Base-by-base conservation (phyloP, 2,797 vertebrate species). In the Xiphorhynchus erythropygius region DNA sequence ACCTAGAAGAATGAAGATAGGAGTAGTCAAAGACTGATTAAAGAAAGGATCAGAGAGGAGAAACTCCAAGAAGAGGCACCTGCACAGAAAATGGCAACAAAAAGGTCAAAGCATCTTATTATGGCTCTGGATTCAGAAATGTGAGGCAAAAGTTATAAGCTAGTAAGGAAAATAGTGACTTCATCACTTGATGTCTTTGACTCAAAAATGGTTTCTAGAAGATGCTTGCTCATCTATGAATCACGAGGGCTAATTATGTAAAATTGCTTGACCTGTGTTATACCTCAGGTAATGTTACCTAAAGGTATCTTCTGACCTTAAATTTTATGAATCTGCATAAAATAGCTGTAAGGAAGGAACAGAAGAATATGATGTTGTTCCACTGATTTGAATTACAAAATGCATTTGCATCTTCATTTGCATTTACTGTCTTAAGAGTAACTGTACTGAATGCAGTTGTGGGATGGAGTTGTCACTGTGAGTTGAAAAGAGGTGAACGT, bases 281-380 rank as follows among this genome's bases (percentile, higher is more conserved):
- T 59, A 90, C 70, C 52, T 90, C 67, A 76, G 32, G 74, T 88
- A 94, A 63, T 88, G 84, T 93, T 83, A 94, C 90, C 91, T 96
- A 82, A 94, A 90, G 93, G 94, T 93, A 90, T 88, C 83, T 90
- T 94, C 87, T 91, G 87, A 88, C 93, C 80, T 93, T 94, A 95
- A 88, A 93, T 76, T 90, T 87, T 73, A 84, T 67, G 77, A 79
- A 84, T 90, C 89, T 88, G 85, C 92, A 95, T 81, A 75, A 91
- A 89, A 70, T 77, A 84, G 91, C 74, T 93, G 56, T 57, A 94
- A 96, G 87, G 91, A 88, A 95, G 73, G 52, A 92, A 56, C 0
- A 3, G 30, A 35, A 87, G 89, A 90, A 94, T 60, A 86, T 53
- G 53, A 78, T 91, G 55, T 69, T 95, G 73, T 88, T 94, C 92